phyloP scores from a whole-genome alignment of 2,888 invertebrate species.

The Cephus pygmeus region DNA sequence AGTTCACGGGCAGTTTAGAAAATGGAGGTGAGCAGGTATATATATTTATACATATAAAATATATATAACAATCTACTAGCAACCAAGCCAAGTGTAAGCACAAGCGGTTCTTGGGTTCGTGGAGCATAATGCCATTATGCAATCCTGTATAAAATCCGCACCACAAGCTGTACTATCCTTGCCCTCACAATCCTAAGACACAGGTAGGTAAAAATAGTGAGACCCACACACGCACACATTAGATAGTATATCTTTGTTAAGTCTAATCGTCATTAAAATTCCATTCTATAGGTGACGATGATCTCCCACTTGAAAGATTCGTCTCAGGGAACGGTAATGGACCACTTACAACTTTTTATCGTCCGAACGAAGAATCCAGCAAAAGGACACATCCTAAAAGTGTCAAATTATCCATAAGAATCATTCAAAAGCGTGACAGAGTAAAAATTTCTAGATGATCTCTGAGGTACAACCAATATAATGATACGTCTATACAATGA shows the following conservation, averaged over 20 bases:
- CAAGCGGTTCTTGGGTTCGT: neutral
- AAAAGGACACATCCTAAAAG: neutral
- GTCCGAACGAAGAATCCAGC: neutral
- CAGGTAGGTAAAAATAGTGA: neutral
- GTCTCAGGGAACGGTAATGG: neutral
- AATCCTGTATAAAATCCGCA: conserved; percentile 7
- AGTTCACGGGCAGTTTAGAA: conserved; percentile 4
- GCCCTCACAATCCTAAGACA: neutral
- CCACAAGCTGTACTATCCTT: neutral
- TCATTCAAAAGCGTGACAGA: neutral
- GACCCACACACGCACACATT: neutral
- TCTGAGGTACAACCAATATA: neutral
- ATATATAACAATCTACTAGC: neutral
- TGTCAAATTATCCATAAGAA: neutral
- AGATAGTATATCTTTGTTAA: neutral
- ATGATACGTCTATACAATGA: neutral
- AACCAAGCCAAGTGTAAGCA: neutral
- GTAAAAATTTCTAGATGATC: neutral
- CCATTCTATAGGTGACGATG: neutral
- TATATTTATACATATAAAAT: neutral
- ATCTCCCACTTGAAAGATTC: neutral
- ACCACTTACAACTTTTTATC: neutral
- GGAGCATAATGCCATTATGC: conserved; percentile 10
- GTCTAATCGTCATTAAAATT: neutral
- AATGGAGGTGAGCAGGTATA: neutral